A percentile compares a stretch with the other conserved stretches of the same genome.
Conservation (phyloP, 2,113 vertebrate species). For the Prochilodus magdalenae region DNA sequence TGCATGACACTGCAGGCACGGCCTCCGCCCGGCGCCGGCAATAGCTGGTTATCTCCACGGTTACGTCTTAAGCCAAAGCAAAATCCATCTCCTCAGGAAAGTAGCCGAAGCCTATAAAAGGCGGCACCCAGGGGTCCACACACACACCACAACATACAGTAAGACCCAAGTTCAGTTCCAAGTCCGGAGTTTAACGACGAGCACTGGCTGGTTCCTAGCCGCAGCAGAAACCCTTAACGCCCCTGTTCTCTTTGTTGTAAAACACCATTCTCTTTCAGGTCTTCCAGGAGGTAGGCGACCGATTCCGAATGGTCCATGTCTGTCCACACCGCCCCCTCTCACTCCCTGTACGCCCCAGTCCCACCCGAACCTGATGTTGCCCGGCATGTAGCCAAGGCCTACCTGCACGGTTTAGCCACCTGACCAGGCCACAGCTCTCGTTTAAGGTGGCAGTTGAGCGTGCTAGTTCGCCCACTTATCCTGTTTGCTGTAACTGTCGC, state of each 20-base stretch:
- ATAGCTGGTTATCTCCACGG: too few relatives aligned
- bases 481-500: neutral
- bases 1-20: too few relatives aligned
- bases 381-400: constrained; percentile 1
- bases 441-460: neutral
- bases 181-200: neutral
- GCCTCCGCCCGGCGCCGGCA: too few relatives aligned
- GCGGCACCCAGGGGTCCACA: too few relatives aligned
- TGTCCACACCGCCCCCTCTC: neutral
- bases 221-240: constrained; percentile 1
- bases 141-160: neutral
- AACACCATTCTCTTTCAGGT: constrained; percentile 81
- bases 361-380: neutral
- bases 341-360: too few relatives aligned
- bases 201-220: neutral
- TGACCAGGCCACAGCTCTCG: neutral
- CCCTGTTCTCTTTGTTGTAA: constrained; percentile 66
- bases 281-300: constrained; percentile 75
- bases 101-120: too few relatives aligned
- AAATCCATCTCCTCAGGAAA: too few relatives aligned
- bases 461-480: neutral
- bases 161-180: too few relatives aligned
- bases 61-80: too few relatives aligned
- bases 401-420: neutral
- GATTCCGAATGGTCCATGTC: constrained; percentile 5